A percentile compares a stretch with the other conserved stretches of the same genome.
Conservation (phyloP, 1,140 invertebrate genomes). For the Drosophila orosa region DNA sequence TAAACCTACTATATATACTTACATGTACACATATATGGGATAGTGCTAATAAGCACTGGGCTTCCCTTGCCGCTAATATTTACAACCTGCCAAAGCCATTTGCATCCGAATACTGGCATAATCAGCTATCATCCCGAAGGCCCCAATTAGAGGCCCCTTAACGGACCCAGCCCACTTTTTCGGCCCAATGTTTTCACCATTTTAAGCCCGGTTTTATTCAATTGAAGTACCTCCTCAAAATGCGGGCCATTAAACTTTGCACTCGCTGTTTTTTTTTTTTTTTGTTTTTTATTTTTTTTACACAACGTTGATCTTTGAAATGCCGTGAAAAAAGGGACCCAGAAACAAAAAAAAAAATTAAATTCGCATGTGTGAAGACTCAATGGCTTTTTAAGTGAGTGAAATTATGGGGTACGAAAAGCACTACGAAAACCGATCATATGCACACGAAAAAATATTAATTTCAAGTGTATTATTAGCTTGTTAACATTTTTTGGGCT, state of each 20-base stretch:
- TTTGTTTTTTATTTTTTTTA: no score
- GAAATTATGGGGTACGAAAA: constrained; percentile 25
- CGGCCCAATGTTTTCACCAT: constrained; percentile 17
- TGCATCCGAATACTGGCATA: constrained; percentile 57
- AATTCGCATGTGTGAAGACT: constrained; percentile 35
- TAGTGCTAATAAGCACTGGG: constrained; percentile 11
- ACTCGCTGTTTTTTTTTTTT: constrained; percentile 13
- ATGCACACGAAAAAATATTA: constrained; percentile 12
- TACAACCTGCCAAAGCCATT: constrained; percentile 43
- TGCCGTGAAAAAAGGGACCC: constrained; percentile 22
- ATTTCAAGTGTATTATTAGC: constrained; percentile 19
- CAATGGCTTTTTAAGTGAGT: constrained; percentile 45
- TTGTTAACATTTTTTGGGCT: constrained; percentile 11
- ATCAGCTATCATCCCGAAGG: constrained; percentile 50
- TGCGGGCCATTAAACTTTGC: constrained; percentile 43
- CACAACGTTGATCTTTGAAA: constrained; percentile 6
- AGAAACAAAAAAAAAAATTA: constrained; percentile 32
- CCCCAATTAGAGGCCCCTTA: constrained; percentile 47
- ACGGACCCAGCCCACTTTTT: constrained; percentile 19
- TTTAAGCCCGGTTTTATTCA: constrained; percentile 30
- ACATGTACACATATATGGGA: not conserved
- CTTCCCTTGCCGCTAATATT: constrained; percentile 9
- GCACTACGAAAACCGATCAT: constrained; percentile 11
- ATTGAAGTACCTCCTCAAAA: constrained; percentile 21
- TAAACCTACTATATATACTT: constrained; percentile 2